Conservation (phyloP, 2,113 vertebrate species). For the Channa argus region DNA sequence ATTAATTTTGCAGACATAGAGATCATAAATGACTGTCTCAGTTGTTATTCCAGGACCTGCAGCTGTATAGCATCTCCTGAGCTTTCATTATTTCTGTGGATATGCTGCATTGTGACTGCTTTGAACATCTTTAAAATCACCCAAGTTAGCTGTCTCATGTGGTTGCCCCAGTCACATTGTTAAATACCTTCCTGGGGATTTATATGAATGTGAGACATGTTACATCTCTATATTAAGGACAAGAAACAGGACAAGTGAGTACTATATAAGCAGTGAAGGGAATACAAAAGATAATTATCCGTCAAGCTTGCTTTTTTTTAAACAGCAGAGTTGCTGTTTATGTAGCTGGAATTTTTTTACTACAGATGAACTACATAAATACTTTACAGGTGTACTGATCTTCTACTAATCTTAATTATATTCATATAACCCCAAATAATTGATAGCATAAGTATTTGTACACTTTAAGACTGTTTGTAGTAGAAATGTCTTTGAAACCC, state of each 20-base stretch:
- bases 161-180: neutral
- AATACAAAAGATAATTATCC: too few relatives aligned
- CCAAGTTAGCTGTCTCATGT: neutral
- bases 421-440: too few relatives aligned
- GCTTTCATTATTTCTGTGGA: neutral
- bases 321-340: too few relatives aligned
- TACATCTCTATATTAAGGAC: neutral
- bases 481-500: neutral
- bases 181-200: neutral
- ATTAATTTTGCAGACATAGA: neutral
- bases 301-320: too few relatives aligned
- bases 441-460: too few relatives aligned
- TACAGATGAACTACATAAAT: too few relatives aligned
- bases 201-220: neutral
- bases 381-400: too few relatives aligned
- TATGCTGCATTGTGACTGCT: neutral
- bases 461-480: neutral
- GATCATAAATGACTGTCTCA: slow-evolving; percentile 7
- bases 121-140: neutral
- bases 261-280: neutral
- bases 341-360: too few relatives aligned
- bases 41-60: neutral
- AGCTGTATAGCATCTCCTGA: slow-evolving; percentile 9
- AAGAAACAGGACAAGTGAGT: neutral
- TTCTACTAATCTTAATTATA: too few relatives aligned